Percentiles rank a stretch among this genome's conserved stretches.
Evolutionary conservation across 2,888 invertebrate species (phyloP).

Genomic region (Clitarchus hookeri): DNA sequence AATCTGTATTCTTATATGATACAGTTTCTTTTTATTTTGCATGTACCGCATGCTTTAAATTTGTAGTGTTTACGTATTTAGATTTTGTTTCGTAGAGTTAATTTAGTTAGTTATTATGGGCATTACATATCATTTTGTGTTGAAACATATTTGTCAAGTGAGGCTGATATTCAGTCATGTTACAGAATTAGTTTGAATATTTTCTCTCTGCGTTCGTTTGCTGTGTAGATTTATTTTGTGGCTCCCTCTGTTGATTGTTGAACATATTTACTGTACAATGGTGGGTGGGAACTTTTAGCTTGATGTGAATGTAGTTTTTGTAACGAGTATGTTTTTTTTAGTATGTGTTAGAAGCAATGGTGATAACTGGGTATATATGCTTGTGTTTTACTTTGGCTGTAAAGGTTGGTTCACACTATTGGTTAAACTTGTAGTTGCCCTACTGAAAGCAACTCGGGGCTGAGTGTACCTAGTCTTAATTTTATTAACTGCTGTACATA

Average conservation of each 20-base stretch:
- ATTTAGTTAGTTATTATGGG: conserved; percentile 2
- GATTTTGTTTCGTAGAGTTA: not conserved
- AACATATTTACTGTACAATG: not conserved
- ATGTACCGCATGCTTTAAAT: not conserved
- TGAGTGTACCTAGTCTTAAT: not conserved
- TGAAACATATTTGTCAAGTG: not conserved
- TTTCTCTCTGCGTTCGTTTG: not conserved
- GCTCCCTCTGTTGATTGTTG: not conserved
- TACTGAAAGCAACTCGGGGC: not conserved
- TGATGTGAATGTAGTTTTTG: not conserved
- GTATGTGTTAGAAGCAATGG: not conserved
- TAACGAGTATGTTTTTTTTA: not conserved
- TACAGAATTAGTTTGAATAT: not conserved
- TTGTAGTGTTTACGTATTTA: not conserved
- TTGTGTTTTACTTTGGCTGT: not conserved
- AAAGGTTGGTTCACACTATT: not conserved
- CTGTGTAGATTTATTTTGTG: not conserved
- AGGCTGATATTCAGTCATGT: too few species aligned
- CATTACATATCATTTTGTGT: conserved; percentile 9
- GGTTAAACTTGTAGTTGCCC: not conserved
- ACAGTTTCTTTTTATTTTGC: not conserved
- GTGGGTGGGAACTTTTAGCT: not conserved
- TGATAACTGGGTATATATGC: not conserved
- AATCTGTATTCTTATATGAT: not conserved
- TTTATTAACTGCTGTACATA: not conserved